phyloP scores from a whole-genome alignment of 2,888 invertebrate genomes.

The Netelia virgata region DNA sequence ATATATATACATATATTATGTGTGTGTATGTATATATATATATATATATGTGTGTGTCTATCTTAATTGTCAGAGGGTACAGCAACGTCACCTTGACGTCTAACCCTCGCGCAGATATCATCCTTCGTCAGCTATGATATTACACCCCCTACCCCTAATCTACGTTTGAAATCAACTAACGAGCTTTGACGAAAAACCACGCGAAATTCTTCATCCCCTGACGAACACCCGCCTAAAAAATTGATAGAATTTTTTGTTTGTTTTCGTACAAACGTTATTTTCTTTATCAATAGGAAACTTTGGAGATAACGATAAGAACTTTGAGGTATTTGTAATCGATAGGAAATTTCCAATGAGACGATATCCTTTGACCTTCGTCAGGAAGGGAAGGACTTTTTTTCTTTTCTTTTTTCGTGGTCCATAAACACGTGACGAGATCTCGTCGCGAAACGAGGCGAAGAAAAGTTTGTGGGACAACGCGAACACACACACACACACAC shows the following conservation, averaged over 20 bases:
- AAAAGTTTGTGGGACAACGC: slow-evolving; percentile 20
- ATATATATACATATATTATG: too few species aligned
- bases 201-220: slow-evolving; percentile 9
- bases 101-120: slow-evolving; percentile 26
- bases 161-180: slow-evolving; percentile 56
- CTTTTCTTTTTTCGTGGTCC: neutral
- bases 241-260: too few species aligned
- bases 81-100: slow-evolving; percentile 29
- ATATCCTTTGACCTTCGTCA: neutral
- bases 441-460: slow-evolving; percentile 17
- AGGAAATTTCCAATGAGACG: neutral
- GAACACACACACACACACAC: neutral
- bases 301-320: slow-evolving; percentile 5
- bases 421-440: slow-evolving; percentile 10
- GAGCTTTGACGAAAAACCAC: slow-evolving; percentile 58
- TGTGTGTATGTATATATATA: too few species aligned
- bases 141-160: slow-evolving; percentile 14
- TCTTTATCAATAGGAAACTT: neutral
- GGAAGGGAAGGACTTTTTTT: neutral
- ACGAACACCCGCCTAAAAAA: neutral
- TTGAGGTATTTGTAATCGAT: neutral
- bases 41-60: neutral
- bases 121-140: slow-evolving; percentile 21
- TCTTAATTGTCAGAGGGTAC: slow-evolving; percentile 43
- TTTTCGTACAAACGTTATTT: too few species aligned